Evolutionary conservation across 2,888 invertebrate genomes (phyloP).

Genomic region (Drosophila paramelanica): DNA sequence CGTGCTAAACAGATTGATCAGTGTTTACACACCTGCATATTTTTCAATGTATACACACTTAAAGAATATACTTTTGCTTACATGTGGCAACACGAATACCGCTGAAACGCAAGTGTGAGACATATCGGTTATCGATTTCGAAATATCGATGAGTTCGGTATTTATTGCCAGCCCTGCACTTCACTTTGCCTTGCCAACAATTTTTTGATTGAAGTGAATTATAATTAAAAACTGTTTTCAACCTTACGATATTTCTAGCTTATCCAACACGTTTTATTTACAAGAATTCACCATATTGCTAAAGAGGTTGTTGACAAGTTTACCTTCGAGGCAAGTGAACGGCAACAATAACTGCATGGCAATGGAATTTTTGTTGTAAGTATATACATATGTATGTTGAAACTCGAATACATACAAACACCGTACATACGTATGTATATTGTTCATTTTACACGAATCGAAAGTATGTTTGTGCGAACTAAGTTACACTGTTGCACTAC

Average conservation of each 20-base stretch:
- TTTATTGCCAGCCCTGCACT: conserved; percentile 47
- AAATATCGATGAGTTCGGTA: conserved; percentile 35
- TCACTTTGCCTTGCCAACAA: conserved; percentile 50
- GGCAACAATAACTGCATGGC: conserved; percentile 64
- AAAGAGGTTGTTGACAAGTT: conserved; percentile 11
- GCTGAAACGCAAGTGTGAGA: conserved; percentile 11
- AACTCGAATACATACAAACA: conserved; percentile 12
- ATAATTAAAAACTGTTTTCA: conserved; percentile 18
- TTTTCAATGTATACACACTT: conserved; percentile 20
- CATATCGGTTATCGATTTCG: conserved; percentile 12
- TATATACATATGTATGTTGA: conserved; percentile 55
- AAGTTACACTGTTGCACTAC: conserved; percentile 20
- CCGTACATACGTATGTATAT: conserved; percentile 4
- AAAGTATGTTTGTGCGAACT: conserved; percentile 20
- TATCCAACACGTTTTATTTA: conserved; percentile 5
- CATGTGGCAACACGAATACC: conserved; percentile 32
- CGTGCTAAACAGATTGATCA: conserved; percentile 46
- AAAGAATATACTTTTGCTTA: neutral
- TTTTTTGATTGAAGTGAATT: conserved; percentile 40
- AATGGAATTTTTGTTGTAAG: conserved; percentile 85
- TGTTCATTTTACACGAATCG: conserved; percentile 26
- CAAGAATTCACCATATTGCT: conserved; percentile 7
- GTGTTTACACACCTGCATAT: conserved; percentile 39
- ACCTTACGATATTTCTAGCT: neutral
- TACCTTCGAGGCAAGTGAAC: conserved; percentile 31